phyloP scores from a whole-genome alignment of 2,113 vertebrate species.

The Alaudala cheleensis region DNA sequence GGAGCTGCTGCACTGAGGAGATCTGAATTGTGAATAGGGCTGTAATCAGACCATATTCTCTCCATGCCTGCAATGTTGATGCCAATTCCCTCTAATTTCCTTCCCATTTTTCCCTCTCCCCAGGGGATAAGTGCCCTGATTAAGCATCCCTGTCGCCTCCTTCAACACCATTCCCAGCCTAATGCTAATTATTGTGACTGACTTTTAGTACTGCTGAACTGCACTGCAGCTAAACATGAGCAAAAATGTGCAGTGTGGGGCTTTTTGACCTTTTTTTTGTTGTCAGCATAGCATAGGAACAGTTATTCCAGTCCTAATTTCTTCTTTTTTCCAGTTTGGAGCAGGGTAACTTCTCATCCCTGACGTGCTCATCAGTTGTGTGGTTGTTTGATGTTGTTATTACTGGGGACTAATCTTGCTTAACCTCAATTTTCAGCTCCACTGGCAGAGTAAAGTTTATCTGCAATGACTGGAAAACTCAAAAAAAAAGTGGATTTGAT shows the following conservation, averaged over 20 bases:
- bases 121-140: constrained; percentile 64
- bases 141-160: constrained; percentile 60
- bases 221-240: constrained; percentile 27
- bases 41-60: constrained; percentile 64
- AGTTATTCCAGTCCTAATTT: neutral
- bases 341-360: neutral
- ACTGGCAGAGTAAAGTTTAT: neutral
- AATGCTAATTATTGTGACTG: constrained; percentile 54
- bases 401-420: neutral
- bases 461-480: neutral
- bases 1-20: constrained; percentile 21
- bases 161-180: constrained; percentile 32
- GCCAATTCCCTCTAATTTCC: constrained; percentile 66
- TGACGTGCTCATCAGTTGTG: neutral
- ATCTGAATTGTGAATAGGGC: constrained; percentile 42
- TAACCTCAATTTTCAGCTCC: neutral
- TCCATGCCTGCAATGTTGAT: constrained; percentile 33
- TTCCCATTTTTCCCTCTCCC: constrained; percentile 55
- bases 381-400: neutral
- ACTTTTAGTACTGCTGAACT: constrained; percentile 43
- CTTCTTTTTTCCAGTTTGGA: neutral
- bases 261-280: neutral
- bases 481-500: neutral
- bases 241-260: neutral
- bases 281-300: neutral